phyloP scores from a whole-genome alignment of 2,888 invertebrate species.

The Hipparchia semele region DNA sequence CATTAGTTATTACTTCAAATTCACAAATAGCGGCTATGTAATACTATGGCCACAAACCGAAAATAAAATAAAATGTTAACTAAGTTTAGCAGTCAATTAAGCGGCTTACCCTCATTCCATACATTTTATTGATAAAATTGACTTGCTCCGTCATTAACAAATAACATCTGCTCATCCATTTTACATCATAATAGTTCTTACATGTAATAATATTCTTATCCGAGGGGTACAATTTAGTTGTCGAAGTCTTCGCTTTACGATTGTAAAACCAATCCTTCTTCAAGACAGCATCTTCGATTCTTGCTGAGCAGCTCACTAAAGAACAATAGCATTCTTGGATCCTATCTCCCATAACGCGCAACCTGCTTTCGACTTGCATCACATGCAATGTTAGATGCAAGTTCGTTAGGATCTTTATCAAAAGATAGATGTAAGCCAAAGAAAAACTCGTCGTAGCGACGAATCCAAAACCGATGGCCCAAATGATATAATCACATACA shows the following conservation, averaged over 20 bases:
- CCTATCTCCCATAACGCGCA: constrained; percentile 55
- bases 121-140: constrained; percentile 63
- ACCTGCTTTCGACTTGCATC: constrained; percentile 57
- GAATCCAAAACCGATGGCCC: constrained; percentile 55
- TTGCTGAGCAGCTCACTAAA: constrained; percentile 38
- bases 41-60: too few species aligned
- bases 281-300: constrained; percentile 45
- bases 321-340: constrained; percentile 49
- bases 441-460: constrained; percentile 49
- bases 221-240: constrained; percentile 8
- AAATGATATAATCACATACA: constrained; percentile 55
- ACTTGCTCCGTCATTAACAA: constrained; percentile 64
- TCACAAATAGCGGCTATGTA: too few species aligned
- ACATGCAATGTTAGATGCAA: constrained; percentile 63
- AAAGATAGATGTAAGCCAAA: constrained; percentile 56
- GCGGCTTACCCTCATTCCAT: constrained; percentile 65
- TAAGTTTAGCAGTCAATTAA: neutral
- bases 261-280: constrained; percentile 55
- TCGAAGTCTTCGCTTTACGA: constrained; percentile 6
- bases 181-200: constrained; percentile 45
- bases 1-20: too few species aligned
- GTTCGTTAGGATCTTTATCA: constrained; percentile 65
- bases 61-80: too few species aligned
- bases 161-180: constrained; percentile 60
- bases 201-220: neutral